Conservation (phyloP, 1,140 invertebrate species). For the Penaeus japonicus region DNA sequence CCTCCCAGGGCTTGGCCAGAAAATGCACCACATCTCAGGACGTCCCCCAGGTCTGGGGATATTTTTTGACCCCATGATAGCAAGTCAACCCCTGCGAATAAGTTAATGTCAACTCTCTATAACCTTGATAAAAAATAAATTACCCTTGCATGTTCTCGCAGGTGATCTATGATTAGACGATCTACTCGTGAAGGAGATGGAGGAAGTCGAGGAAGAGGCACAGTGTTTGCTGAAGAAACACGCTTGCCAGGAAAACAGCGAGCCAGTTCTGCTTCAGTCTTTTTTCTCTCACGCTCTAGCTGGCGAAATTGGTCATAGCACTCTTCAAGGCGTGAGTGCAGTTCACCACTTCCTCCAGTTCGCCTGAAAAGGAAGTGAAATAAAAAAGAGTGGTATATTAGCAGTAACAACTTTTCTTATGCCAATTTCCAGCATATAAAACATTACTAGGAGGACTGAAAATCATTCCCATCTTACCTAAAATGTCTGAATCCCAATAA, state of each 20-base stretch:
- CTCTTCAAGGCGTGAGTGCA: conserved; percentile 73
- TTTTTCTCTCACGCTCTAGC: conserved; percentile 83
- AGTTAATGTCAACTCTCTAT: no score
- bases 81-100: no score
- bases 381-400: background rate
- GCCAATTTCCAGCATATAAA: no score
- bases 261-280: conserved; percentile 83
- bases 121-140: no score
- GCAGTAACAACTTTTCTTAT: background rate
- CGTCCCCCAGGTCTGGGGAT: no score
- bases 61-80: no score
- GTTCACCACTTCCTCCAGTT: conserved; percentile 51
- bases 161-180: conserved; percentile 82
- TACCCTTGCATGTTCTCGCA: conserved; percentile 79
- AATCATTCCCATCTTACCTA: conserved; percentile 21
- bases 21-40: no score
- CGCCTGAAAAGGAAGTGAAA: conserved; percentile 15
- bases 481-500: conserved; percentile 53
- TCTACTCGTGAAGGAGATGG: conserved; percentile 84
- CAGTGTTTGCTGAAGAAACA: conserved; percentile 82
- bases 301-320: conserved; percentile 85
- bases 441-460: no score
- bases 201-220: conserved; percentile 80
- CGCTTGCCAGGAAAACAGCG: conserved; percentile 81
- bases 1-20: no score